Evolutionary conservation across 2,888 invertebrate genomes (phyloP).

Genomic region (Drosophila formosana): DNA sequence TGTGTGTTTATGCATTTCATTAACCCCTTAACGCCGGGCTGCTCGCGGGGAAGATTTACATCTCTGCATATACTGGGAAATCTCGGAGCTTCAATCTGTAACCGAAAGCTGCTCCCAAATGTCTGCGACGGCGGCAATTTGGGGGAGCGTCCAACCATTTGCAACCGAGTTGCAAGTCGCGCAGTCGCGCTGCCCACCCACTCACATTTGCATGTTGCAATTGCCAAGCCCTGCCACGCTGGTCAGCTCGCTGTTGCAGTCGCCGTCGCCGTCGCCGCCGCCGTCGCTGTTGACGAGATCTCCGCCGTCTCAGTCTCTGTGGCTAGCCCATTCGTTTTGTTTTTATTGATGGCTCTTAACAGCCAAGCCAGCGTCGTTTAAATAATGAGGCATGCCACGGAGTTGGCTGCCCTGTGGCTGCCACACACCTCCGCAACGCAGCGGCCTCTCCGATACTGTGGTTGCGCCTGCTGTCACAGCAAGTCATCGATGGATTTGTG

Average conservation of each 20-base stretch:
- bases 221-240: conserved; percentile 58
- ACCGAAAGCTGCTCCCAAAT: conserved; percentile 48
- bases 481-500: conserved; percentile 56
- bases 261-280: conserved; percentile 1
- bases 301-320: conserved; percentile 2
- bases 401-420: conserved; percentile 18
- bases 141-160: conserved; percentile 56
- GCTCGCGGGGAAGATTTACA: conserved; percentile 42
- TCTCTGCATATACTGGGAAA: conserved; percentile 53
- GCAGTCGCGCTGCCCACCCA: conserved; percentile 64
- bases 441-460: conserved; percentile 17
- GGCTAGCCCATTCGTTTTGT: conserved; percentile 60
- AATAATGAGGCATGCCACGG: conserved; percentile 76
- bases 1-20: conserved; percentile 20
- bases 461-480: conserved; percentile 59
- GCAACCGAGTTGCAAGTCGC: conserved; percentile 28
- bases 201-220: conserved; percentile 78
- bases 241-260: conserved; percentile 46
- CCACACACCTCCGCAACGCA: conserved; percentile 66
- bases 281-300: neutral
- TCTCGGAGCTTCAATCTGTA: conserved; percentile 50
- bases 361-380: conserved; percentile 79
- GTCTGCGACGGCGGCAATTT: conserved; percentile 18
- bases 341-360: conserved; percentile 80
- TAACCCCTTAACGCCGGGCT: conserved; percentile 41